Evolutionary conservation across 2,888 invertebrate species (phyloP), one percentile per base, ranked within the genome.

Genomic region (Selenia dentaria): DNA sequence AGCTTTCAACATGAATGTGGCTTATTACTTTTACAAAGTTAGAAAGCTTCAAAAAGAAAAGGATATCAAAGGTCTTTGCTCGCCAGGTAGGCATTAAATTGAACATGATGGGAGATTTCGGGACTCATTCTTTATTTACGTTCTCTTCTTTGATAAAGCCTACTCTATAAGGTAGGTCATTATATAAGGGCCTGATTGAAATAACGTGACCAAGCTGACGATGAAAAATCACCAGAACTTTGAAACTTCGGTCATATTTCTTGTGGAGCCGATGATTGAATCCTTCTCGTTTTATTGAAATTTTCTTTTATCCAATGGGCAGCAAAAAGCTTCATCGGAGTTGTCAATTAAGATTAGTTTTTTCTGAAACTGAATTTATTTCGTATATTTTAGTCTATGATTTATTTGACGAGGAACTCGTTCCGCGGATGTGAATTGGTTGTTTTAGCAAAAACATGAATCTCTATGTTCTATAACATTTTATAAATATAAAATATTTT

Each of bases 101-200:
- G 56, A 56, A 54, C 56, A 52, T 59, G 54, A 62, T 64, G 62
- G 59, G 59, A 49, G 61, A 59, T 62, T 62, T 56, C 42, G 46
- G n/a, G 45, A 41, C 50, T 44, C 56, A 51, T 62, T 57, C 57
- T 58, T 46, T 69, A 70, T 69, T 69, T 66, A 62, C 59, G 58
- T 57, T 54, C 48, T 58, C 59, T 61, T 62, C 61, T 60, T 55
- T 55, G 64, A 57, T 57, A 53, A 62, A 70, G 66, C 56, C 59
- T 60, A 63, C 60, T 48, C 52, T n/a, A n/a, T n/a, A n/a, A 54
- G 36, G 64, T 35, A n/a, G n/a, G n/a, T n/a, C 67, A 72, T 68
- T 67, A 68, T 67, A 69, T 69, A 67, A 64, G 54, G 60, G 58
- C 59, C 47, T 64, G 68, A 73, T 73, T 74, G 70, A 73, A 73